Evolutionary conservation across 2,113 vertebrate species (phyloP), one percentile per base, ranked within the genome.

Genomic region (Rhegmatorhina hoffmannsi): DNA sequence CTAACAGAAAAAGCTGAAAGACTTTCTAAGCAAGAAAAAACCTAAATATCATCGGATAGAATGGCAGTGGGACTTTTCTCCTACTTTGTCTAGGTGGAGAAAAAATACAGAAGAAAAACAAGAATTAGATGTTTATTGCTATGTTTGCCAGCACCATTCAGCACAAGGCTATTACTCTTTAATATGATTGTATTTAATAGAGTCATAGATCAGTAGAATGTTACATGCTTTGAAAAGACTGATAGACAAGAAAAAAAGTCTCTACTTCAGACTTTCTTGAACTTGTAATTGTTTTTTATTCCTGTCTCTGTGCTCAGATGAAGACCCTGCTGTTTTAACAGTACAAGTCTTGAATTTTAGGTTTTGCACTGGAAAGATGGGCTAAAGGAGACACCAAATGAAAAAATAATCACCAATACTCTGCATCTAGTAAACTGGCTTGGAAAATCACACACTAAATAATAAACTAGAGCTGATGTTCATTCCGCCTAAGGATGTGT

Each of bases 271-370:
- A 38, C n/a, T 82, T 3, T 66, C 28, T 31, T 40, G n/a, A 82
- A 67, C 6, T 69, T 4, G 1, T 21, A 0, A 2, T 36, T 33
- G 9, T 8, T 77, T 90, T 60, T 84, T 46, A 31, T 69, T 23
- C 50, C 4, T 1, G 1, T 36, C 13, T 8, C 2, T 13, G 4
- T 43, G 23, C 36, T 73, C 33, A 43, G 34, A 38, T 5, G 11
- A 24, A 86, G 10, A 86, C 67, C 4, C 5, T 66, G 26, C 6
- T 84, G 7, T 36, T 91, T 56, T 31, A 72, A 49, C 3, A 44
- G 8, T 13, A 31, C 5, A 40, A 79, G 17, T 17, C 52, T 70
- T 64, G 19, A 79, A 80, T 64, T 8, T 3, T 20, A 59, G 17
- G 5, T 5, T 50, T 75, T 52, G 60, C 16, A 18, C 26, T 36